A percentile compares a stretch with the other conserved stretches of the same genome.
Conservation (phyloP, 2,113 vertebrate species). For the Nothocercus julius region DNA sequence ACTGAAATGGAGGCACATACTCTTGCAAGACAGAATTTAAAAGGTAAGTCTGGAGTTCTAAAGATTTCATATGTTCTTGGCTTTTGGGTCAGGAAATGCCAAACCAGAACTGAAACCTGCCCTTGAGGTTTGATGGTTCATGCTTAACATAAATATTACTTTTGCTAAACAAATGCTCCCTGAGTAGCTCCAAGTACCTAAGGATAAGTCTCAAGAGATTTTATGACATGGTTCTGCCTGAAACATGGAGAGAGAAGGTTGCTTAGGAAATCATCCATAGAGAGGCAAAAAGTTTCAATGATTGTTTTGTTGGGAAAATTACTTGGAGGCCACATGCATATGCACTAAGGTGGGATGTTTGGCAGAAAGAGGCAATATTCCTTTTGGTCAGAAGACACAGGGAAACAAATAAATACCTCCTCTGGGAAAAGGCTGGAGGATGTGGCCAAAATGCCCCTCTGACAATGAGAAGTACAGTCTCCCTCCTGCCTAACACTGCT, state of each 20-base stretch:
- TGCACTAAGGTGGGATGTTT: neutral
- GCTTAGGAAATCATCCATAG: neutral
- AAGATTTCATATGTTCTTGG: neutral
- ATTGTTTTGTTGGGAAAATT: neutral
- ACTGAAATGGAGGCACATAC: neutral
- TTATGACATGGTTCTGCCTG: neutral
- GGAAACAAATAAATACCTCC: neutral
- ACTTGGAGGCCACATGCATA: neutral
- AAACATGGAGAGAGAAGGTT: neutral
- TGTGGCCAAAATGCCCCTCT: neutral
- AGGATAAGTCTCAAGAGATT: neutral
- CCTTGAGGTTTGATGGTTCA: neutral
- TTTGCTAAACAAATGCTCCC: neutral
- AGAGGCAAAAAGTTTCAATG: neutral
- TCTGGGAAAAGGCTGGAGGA: neutral
- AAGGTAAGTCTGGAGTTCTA: neutral
- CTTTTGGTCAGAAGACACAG: neutral
- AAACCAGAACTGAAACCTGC: neutral
- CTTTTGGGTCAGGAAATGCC: neutral
- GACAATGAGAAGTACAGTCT: neutral
- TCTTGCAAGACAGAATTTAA: neutral
- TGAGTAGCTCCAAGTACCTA: neutral
- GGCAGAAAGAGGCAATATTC: neutral
- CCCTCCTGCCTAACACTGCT: accelerated
- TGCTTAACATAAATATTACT: constrained; percentile 17